These are phyloP conservation scores for Moxostoma hubbsi DNA, from an alignment of 2,797 vertebrate genomes.

Conservation along the genomic window DNA sequence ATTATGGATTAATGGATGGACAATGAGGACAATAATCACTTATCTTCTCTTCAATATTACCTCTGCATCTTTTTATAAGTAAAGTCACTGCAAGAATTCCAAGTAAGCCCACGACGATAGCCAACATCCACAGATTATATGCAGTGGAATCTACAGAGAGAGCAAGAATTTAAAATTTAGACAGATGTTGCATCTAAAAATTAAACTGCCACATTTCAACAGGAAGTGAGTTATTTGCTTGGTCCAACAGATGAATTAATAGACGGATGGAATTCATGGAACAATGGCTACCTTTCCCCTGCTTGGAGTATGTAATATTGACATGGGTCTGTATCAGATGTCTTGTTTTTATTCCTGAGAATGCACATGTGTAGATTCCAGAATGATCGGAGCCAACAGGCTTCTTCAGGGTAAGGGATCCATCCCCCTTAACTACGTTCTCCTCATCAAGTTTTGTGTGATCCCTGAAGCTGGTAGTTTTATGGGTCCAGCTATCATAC, in stretches of 20 bases:
- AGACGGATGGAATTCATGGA: conserved; percentile 17
- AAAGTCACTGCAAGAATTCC: conserved; percentile 7
- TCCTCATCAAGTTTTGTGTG: conserved; percentile 35
- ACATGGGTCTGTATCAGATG: conserved; percentile 51
- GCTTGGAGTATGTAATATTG: neutral
- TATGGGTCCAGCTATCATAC: conserved; percentile 42
- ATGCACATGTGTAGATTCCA: conserved; percentile 52
- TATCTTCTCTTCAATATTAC: conserved; percentile 2
- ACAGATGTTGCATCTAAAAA: neutral
- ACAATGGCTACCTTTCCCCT: conserved; percentile 26
- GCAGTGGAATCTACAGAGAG: neutral
- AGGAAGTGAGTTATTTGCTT: neutral
- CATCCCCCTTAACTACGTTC: conserved; percentile 43
- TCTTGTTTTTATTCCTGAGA: conserved; percentile 26
- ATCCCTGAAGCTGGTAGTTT: conserved; percentile 30
- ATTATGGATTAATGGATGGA: neutral
- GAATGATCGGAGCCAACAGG: conserved; percentile 26
- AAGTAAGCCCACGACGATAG: conserved; percentile 20
- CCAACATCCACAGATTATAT: conserved; percentile 43
- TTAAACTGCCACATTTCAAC: neutral
- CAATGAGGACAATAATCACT: neutral
- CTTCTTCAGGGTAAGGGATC: conserved; percentile 49
- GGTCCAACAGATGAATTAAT: neutral
- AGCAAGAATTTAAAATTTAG: neutral
- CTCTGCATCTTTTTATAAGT: conserved; percentile 37